phyloP scores from a whole-genome alignment of 2,113 vertebrate genomes.

The Peromyscus californicus region DNA sequence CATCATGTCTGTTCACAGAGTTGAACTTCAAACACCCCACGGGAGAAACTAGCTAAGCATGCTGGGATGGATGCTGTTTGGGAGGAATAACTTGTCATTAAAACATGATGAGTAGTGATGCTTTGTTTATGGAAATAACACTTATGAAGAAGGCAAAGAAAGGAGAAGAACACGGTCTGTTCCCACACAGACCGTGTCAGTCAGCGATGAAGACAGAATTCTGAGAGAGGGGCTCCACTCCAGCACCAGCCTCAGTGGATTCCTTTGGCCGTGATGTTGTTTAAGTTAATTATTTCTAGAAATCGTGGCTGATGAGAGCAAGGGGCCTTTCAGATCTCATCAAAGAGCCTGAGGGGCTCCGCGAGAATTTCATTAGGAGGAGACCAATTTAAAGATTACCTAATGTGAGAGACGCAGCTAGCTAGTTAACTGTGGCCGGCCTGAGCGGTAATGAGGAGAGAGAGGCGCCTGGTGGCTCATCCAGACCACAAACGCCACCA shows the following conservation, averaged over 20 bases:
- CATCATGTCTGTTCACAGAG: neutral
- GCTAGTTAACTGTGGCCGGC: constrained; percentile 71
- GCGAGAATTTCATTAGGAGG: constrained; percentile 77
- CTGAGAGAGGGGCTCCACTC: neutral
- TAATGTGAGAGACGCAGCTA: constrained; percentile 65
- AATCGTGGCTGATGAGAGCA: constrained; percentile 64
- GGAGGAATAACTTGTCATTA: neutral
- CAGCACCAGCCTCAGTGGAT: neutral
- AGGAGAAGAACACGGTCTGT: too few species aligned
- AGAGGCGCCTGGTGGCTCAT: neutral
- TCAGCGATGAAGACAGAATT: accelerated
- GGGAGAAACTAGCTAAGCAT: neutral
- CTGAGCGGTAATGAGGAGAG: neutral
- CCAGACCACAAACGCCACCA: neutral
- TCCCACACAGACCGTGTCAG: accelerated
- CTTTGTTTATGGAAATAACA: neutral
- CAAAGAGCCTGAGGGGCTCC: constrained; percentile 73
- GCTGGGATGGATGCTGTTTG: neutral
- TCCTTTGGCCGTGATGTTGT: constrained; percentile 36
- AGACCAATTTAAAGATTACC: constrained; percentile 78
- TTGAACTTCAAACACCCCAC: neutral
- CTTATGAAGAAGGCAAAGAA: neutral
- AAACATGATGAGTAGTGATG: neutral
- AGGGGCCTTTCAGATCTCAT: constrained; percentile 73
- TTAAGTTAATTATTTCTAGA: constrained; percentile 69